These are phyloP conservation scores for Hesperia comma DNA, from an alignment of 2,888 invertebrate genomes.

Conservation along the genomic window DNA sequence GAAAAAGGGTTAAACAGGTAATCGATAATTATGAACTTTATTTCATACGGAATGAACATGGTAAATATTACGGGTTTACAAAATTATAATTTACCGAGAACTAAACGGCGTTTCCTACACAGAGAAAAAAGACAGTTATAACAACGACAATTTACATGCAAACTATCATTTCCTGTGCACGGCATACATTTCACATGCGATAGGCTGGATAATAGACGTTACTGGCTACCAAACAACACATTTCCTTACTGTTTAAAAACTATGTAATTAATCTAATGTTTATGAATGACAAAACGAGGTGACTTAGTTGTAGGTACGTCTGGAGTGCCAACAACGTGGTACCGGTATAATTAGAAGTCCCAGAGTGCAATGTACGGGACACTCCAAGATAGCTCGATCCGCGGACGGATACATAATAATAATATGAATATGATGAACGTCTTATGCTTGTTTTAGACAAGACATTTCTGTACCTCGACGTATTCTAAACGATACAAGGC, in stretches of 20 bases:
- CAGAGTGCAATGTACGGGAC: conserved; percentile 62
- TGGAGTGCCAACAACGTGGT: conserved; percentile 55
- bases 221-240: conserved; percentile 1
- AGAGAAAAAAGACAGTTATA: conserved; percentile 35
- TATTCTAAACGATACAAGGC: neutral
- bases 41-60: too few relatives aligned
- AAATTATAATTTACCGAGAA: neutral
- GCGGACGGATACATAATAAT: conserved; percentile 13
- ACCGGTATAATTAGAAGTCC: conserved; percentile 56
- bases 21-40: too few relatives aligned
- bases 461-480: neutral
- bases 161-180: conserved; percentile 72
- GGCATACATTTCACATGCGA: conserved; percentile 63
- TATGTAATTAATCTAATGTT: conserved; percentile 26
- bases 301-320: conserved; percentile 42
- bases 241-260: conserved; percentile 16
- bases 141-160: conserved; percentile 57
- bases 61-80: neutral
- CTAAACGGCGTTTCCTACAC: neutral
- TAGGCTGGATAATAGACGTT: conserved; percentile 15
- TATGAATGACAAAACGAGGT: conserved; percentile 49
- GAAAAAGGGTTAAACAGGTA: too few relatives aligned
- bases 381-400: conserved; percentile 41
- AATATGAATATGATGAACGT: conserved; percentile 9
- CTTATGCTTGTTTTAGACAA: neutral